phyloP scores from a whole-genome alignment of 2,797 vertebrate genomes.

The Poeciliopsis paucimaculata region DNA sequence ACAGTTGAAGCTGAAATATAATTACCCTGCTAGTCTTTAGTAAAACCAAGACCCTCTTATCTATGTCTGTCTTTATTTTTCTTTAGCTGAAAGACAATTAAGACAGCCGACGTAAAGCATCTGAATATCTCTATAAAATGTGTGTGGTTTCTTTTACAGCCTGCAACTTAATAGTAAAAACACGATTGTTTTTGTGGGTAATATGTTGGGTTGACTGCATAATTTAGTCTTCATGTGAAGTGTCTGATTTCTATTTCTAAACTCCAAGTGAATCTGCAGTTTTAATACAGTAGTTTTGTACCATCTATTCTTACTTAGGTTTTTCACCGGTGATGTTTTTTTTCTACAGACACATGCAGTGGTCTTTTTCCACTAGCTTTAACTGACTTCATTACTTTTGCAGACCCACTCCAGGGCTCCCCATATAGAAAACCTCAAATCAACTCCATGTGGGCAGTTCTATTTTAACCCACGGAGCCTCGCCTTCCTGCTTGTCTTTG shows the following conservation, averaged over 20 bases:
- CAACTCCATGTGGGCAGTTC: slow-evolving; percentile 79
- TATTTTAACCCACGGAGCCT: slow-evolving; percentile 71
- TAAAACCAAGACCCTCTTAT: neutral
- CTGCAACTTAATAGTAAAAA: neutral
- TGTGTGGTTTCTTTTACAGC: neutral
- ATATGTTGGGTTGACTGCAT: neutral
- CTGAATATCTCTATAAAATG: slow-evolving; percentile 1
- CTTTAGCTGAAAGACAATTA: neutral
- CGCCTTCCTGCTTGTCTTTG: slow-evolving; percentile 62
- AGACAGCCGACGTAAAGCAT: neutral
- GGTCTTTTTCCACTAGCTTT: slow-evolving; percentile 59
- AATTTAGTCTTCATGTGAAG: neutral
- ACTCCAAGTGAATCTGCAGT: slow-evolving; percentile 9
- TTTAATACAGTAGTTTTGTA: slow-evolving; percentile 15
- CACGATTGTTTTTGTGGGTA: neutral
- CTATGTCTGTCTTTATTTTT: neutral
- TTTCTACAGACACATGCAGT: slow-evolving; percentile 64
- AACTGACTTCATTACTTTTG: slow-evolving; percentile 61
- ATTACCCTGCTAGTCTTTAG: neutral
- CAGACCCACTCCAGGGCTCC: slow-evolving; percentile 63
- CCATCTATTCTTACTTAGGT: slow-evolving; percentile 35
- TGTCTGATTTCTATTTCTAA: slow-evolving; percentile 31
- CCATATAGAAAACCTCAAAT: slow-evolving; percentile 81
- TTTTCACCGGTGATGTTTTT: slow-evolving; percentile 48
- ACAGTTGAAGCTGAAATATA: neutral